These are phyloP conservation scores for Zosterops borbonicus DNA, from an alignment of 2,113 vertebrate species.

Conservation along the genomic window DNA sequence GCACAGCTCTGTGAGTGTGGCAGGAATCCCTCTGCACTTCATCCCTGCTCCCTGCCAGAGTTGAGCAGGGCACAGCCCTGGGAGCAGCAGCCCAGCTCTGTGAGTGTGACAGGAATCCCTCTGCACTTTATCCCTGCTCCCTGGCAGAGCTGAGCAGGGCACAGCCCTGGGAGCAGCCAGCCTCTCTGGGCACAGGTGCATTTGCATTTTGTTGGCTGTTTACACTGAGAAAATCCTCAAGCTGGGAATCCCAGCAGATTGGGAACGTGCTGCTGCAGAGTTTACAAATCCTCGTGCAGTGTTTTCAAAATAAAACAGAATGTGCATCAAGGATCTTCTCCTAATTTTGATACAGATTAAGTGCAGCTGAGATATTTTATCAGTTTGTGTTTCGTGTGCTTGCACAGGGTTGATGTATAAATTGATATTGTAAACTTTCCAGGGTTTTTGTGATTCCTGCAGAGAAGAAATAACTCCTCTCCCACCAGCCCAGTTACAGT, in stretches of 20 bases:
- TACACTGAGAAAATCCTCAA: background rate
- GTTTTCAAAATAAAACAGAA: background rate
- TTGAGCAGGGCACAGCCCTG: background rate
- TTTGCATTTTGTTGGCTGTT: background rate
- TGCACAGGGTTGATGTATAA: background rate
- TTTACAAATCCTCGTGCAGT: background rate
- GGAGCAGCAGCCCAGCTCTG: background rate
- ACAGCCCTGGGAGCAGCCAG: background rate
- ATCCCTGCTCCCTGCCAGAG: background rate
- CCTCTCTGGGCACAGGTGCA: background rate
- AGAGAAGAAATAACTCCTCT: background rate
- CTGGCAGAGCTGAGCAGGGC: background rate
- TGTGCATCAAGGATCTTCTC: background rate
- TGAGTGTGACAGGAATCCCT: background rate
- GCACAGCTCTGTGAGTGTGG: background rate
- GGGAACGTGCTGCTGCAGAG: background rate
- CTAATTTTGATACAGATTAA: background rate
- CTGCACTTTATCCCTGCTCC: background rate
- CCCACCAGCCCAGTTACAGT: background rate
- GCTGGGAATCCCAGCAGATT: background rate
- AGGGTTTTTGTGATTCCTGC: slow-evolving; percentile 35
- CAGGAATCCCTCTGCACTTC: accelerated
- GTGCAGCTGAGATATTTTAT: background rate
- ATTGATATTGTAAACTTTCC: background rate
- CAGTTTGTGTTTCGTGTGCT: background rate